phyloP scores from a whole-genome alignment of 37 sponge, comb jelly and placozoan genomes.

The Amphimedon queenslandica region DNA sequence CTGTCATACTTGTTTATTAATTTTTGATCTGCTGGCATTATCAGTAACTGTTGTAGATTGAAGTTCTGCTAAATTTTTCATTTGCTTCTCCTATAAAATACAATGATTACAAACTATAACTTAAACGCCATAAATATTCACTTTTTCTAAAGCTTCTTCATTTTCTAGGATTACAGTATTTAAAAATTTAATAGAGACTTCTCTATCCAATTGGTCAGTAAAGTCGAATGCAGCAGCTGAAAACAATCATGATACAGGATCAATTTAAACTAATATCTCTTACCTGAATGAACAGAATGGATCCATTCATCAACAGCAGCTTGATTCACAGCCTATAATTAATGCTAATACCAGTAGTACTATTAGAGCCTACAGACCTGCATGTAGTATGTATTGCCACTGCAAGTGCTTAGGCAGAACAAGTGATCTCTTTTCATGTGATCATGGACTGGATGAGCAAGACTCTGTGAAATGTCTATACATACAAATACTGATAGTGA shows the following conservation, averaged over 20 bases:
- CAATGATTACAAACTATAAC: neutral
- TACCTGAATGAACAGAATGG: constrained; percentile 52
- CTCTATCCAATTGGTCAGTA: neutral
- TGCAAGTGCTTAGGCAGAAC: constrained; percentile 58
- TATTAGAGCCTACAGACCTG: constrained; percentile 34
- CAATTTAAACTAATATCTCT: neutral
- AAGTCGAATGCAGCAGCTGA: neutral
- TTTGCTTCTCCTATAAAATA: constrained; percentile 36
- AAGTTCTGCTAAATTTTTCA: constrained; percentile 52
- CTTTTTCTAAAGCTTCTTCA: constrained; percentile 16
- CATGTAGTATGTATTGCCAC: constrained; percentile 60
- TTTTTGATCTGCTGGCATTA: constrained; percentile 13
- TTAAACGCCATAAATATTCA: neutral
- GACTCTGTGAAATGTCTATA: constrained; percentile 32
- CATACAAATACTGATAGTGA: too few species aligned
- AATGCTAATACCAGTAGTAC: neutral
- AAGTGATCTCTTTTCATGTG: constrained; percentile 65
- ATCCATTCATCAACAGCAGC: constrained; percentile 66
- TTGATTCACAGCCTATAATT: constrained; percentile 45
- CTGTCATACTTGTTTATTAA: constrained; percentile 26
- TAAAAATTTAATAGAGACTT: neutral
- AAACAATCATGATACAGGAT: too few species aligned
- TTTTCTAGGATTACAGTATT: neutral
- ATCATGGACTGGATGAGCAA: constrained; percentile 59
- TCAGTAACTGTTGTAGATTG: constrained; percentile 24